phyloP scores from a whole-genome alignment of 2,888 invertebrate species.

The Melieria omissa region DNA sequence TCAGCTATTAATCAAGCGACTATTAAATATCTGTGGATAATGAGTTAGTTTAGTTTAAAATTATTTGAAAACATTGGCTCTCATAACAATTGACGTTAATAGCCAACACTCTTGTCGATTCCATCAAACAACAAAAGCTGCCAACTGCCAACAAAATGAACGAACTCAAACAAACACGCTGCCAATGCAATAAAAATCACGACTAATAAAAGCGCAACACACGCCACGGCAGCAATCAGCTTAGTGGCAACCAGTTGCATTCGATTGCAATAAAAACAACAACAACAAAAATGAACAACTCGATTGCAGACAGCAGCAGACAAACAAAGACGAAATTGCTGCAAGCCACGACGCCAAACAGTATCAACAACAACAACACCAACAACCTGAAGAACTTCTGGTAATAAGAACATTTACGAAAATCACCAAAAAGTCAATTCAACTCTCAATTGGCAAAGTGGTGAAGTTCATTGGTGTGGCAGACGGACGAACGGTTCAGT shows the following conservation, averaged over 20 bases:
- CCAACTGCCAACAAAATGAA: no score
- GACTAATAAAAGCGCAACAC: slow-evolving; percentile 19
- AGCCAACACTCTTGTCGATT: no score
- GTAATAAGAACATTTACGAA: slow-evolving; percentile 60
- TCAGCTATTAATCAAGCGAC: no score
- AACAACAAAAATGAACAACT: slow-evolving; percentile 28
- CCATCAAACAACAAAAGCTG: no score
- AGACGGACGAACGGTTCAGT: slow-evolving; percentile 21
- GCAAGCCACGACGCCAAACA: background rate
- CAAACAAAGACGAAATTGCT: slow-evolving; percentile 47
- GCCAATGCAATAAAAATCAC: no score
- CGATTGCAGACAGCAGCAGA: slow-evolving; percentile 47
- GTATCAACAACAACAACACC: slow-evolving; percentile 17
- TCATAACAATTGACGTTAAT: no score
- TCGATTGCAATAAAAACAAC: slow-evolving; percentile 27
- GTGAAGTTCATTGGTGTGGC: slow-evolving; percentile 13
- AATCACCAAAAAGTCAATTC: slow-evolving; percentile 51
- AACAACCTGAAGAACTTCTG: background rate
- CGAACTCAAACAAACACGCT: no score
- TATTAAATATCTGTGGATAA: no score
- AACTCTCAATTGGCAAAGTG: background rate
- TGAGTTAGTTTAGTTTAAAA: no score
- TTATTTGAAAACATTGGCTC: no score
- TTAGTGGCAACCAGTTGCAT: slow-evolving; percentile 45
- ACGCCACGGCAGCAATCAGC: slow-evolving; percentile 18